Base-by-base conservation (phyloP, 1,140 invertebrate species). In the Psix sp. region DNA sequence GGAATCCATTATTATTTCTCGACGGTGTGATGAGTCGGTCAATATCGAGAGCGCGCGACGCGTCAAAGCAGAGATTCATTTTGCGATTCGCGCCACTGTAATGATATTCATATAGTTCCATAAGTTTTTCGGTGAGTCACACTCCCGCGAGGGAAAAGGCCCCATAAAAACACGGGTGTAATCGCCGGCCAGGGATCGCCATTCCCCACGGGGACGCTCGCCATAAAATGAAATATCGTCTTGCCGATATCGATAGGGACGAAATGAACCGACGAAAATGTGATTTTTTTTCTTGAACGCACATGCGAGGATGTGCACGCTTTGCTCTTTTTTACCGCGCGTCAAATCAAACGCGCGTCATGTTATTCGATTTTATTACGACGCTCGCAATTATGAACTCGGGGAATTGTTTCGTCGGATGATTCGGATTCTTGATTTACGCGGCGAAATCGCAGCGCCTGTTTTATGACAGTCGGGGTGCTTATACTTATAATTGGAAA, bases 211-310 rank as follows among this genome's bases (percentile, higher is more conserved):
- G 49, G 66, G 65, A 39, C 51, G 26, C 35, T 60, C 42, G 72
- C 36, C 43, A 31, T 63, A 46, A 82, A 82, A 83, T 82, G 81
- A 82, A 83, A 83, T 83, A 82, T 83, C 68, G 62, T 74, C 77
- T 80, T 74, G 75, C 74, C 79, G 79, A 82, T 79, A 81, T 80
- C 78, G 80, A 82, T 78, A 77, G 79, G 76, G 48, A 73, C 67
- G 74, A 82, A 80, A 83, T 76, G 65, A 77, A 79, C 77, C 63
- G 74, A 74, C 68, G 68, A 77, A 76, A 77, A 78, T 74, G 26
- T 56, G 62, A 66, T 62, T 49, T 48, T 38, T n/a, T n/a, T 11
- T 4, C 51, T 36, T 42, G 52, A 60, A 49, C 56, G 43, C 52
- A 60, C 33, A 26, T 74, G 65, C 52, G 48, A 15, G 60, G 71